Evolutionary conservation across 2,888 invertebrate species (phyloP).

Genomic region (Erebia palarica): DNA sequence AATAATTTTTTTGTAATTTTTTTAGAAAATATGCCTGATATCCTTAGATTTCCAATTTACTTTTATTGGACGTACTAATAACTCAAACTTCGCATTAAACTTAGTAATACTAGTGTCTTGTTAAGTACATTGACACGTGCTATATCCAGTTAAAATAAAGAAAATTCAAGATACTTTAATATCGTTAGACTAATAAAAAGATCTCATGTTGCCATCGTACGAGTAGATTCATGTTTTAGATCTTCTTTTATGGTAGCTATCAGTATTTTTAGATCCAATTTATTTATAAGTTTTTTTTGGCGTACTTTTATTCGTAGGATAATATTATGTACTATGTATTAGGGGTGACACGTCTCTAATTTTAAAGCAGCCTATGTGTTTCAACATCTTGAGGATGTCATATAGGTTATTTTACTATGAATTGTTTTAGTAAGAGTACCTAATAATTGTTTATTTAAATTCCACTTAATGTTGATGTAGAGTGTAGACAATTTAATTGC

Average conservation of each 20-base stretch:
- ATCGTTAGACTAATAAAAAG: neutral
- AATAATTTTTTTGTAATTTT: neutral
- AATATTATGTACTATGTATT: too few species aligned
- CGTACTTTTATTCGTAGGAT: neutral
- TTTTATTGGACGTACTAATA: neutral
- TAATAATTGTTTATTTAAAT: conserved; percentile 15
- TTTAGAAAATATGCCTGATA: neutral
- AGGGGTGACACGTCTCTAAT: too few species aligned
- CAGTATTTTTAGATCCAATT: conserved; percentile 12
- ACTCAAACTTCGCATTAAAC: neutral
- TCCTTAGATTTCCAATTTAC: neutral
- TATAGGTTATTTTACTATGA: neutral
- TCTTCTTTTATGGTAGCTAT: conserved; percentile 12
- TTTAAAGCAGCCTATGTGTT: neutral
- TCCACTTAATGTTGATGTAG: conserved; percentile 17
- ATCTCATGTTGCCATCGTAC: conserved; percentile 7
- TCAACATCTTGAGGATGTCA: conserved; percentile 1
- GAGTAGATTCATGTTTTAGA: neutral
- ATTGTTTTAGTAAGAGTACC: conserved; percentile 13
- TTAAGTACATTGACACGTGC: neutral
- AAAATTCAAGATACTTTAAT: neutral
- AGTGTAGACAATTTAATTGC: too few species aligned
- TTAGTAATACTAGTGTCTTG: neutral
- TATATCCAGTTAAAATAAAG: neutral
- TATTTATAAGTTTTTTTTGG: conserved; percentile 14